A percentile compares a stretch with the other conserved stretches of the same genome.
Conservation (phyloP, 2,113 vertebrate genomes). For the Pterocles gutturalis region DNA sequence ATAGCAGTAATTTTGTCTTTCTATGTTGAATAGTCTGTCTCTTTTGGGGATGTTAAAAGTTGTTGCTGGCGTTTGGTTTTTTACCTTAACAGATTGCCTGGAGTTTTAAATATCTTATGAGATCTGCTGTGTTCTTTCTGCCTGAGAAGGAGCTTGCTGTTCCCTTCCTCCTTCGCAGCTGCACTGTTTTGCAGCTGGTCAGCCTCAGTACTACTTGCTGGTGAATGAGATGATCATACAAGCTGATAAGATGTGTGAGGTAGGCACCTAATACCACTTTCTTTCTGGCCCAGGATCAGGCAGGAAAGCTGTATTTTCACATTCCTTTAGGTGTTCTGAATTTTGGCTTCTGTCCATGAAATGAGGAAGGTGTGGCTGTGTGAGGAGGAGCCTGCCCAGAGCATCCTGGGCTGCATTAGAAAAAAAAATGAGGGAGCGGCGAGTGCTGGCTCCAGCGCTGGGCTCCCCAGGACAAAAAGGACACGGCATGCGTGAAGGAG, state of each 20-base stretch:
- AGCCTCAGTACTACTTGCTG: background rate
- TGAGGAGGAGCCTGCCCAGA: background rate
- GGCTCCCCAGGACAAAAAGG: background rate
- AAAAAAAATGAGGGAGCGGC: too few relatives aligned
- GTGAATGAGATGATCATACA: background rate
- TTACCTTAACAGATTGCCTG: background rate
- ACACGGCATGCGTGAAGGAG: background rate
- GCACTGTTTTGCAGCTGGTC: background rate
- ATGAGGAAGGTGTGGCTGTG: background rate
- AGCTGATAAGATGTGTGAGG: background rate
- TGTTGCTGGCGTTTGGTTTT: background rate
- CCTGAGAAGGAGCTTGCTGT: background rate
- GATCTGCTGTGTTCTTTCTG: background rate
- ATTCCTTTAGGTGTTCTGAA: background rate
- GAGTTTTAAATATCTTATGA: slow-evolving; percentile 3
- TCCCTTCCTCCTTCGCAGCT: background rate
- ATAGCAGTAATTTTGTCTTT: background rate
- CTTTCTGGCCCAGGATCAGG: background rate
- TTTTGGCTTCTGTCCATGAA: background rate
- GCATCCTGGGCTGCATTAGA: background rate
- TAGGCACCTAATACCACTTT: background rate
- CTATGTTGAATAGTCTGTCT: background rate
- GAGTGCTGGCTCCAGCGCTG: background rate
- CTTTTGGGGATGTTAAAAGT: background rate
- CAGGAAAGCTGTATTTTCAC: background rate